Base-by-base conservation (phyloP, 2,113 vertebrate genomes). In the Otocyon megalotis region DNA sequence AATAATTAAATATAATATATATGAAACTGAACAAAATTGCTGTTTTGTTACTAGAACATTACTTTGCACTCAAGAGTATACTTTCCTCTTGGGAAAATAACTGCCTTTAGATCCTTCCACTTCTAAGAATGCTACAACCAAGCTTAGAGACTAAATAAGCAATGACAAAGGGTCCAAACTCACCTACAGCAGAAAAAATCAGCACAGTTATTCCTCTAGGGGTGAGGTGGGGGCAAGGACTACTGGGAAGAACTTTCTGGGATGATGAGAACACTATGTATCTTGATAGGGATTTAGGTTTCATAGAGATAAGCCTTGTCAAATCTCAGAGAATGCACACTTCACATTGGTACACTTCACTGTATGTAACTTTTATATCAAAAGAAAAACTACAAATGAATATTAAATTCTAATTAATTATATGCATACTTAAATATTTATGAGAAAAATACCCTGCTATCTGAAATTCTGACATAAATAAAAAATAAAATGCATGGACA, bases 371-470 rank as follows among this genome's bases (percentile, higher is more conserved):
- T 95, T 63, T 88, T 88, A 91, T 10, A 88, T 22, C 0, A 32
- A 95, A 72, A 88, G 58, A 72, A 95, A 88, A 87, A 56, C 16
- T 22, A 8, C 54, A 83, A 94, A 35, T 16, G 56, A 90, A 74
- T 37, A 43, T 37, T 76, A 79, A 94, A 90, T 93, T 90, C 48
- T 83, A 67, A 37, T 80, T 81, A 90, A 84, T 48, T 11, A 92
- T 91, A 97, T 17, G 3, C 22, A 87, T 67, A 67, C 8, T 86
- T 72, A 82, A 72, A 6, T 84, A 93, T 90, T 35, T 86, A 83
- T 54, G n/a, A 93, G 32, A 93, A 60, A 93, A 93, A 13, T 80
- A 84, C 48, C 11, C 8, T 82, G 28, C 26, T 86, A 6, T 30
- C 37, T 90, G 16, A 67, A 93, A 67, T 60, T 83, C 60, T 88